Percentiles rank a stretch among this genome's conserved stretches.
phyloP scores from a whole-genome alignment of 2,797 vertebrate genomes.

The Cynodonichthys magdalenae region DNA sequence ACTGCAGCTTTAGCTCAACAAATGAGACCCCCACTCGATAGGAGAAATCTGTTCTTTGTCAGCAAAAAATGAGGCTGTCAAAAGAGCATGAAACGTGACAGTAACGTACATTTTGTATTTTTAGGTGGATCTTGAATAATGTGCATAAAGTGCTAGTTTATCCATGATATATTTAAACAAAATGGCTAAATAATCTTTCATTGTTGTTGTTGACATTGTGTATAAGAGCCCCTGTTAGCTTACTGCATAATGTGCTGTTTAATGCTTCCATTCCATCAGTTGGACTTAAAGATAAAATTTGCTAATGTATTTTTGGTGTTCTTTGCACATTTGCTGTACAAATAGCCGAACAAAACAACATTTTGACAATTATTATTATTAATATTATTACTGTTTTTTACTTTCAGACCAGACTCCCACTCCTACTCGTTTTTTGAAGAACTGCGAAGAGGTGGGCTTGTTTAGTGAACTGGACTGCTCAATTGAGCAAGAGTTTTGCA shows the following conservation, averaged over 20 bases:
- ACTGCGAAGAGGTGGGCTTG: conserved; percentile 97
- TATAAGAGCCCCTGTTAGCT: neutral
- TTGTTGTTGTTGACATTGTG: neutral
- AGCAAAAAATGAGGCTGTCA: conserved; percentile 57
- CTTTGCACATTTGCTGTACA: neutral
- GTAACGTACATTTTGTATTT: conserved; percentile 9
- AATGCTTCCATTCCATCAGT: neutral
- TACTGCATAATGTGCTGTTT: neutral
- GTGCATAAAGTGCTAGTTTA: too few relatives aligned
- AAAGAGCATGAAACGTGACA: conserved; percentile 34
- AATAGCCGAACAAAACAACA: neutral
- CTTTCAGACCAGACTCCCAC: conserved; percentile 96
- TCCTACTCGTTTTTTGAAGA: conserved; percentile 97
- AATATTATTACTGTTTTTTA: conserved; percentile 9
- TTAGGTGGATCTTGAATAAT: neutral
- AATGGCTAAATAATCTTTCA: too few relatives aligned
- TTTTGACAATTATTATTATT: neutral
- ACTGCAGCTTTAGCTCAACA: conserved; percentile 56
- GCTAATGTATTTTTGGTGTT: neutral
- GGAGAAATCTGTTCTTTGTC: conserved; percentile 72
- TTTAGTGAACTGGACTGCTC: conserved; percentile 97
- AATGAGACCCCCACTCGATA: conserved; percentile 68
- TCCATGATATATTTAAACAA: too few relatives aligned
- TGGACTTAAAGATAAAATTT: neutral
- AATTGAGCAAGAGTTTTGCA: conserved; percentile 97